These are phyloP conservation scores for Dendrolimus punctatus DNA, from an alignment of 1,140 invertebrate genomes.

Conservation along the genomic window DNA sequence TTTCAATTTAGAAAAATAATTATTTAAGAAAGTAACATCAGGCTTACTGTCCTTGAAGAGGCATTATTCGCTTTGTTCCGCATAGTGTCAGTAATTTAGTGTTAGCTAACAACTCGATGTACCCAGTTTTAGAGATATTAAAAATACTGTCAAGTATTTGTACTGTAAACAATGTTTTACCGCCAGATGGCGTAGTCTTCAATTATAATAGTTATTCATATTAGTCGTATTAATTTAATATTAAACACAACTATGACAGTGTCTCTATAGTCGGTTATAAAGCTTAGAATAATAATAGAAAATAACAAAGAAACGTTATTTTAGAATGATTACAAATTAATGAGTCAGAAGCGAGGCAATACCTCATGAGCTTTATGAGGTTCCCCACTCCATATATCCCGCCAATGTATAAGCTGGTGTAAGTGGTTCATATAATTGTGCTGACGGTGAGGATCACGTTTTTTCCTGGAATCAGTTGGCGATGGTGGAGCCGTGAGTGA, in stretches of 20 bases:
- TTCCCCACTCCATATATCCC: slow-evolving; percentile 61
- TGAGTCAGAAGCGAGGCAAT: slow-evolving; percentile 15
- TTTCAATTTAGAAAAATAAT: no score
- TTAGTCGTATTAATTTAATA: no score
- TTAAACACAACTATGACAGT: no score
- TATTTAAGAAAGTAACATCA: no score
- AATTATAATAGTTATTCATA: no score
- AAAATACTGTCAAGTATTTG: no score
- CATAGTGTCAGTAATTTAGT: slow-evolving; percentile 1
- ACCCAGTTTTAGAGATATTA: no score
- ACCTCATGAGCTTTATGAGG: slow-evolving; percentile 63
- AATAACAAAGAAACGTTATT: not conserved
- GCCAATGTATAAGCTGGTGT: slow-evolving; percentile 65
- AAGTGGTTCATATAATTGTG: slow-evolving; percentile 64
- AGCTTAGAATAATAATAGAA: not conserved
- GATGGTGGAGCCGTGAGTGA: slow-evolving; percentile 69
- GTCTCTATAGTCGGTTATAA: no score
- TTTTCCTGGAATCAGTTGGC: slow-evolving; percentile 58
- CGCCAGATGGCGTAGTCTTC: no score
- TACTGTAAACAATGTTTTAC: no score
- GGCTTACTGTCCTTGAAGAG: no score
- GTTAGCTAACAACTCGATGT: not conserved
- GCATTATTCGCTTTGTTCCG: not conserved
- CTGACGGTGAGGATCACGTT: slow-evolving; percentile 41
- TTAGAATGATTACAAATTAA: not conserved